A percentile compares a stretch with the other conserved stretches of the same genome.
phyloP scores from a whole-genome alignment of 2,888 invertebrate genomes.

The Pantelozetes paolii region DNA sequence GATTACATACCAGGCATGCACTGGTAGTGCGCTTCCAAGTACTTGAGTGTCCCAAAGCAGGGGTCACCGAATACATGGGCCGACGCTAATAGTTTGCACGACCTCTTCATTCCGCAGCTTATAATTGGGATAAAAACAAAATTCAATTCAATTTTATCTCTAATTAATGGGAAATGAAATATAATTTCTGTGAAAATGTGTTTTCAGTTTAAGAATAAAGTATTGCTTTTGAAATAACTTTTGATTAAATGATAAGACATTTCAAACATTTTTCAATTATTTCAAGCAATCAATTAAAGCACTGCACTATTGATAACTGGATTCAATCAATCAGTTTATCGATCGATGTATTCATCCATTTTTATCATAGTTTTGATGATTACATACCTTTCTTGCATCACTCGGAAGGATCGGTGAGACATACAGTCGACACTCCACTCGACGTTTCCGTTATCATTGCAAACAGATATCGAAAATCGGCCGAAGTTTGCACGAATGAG shows the following conservation, averaged over 20 bases:
- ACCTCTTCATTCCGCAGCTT: constrained; percentile 45
- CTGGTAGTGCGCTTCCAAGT: constrained; percentile 60
- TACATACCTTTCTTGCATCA: constrained; percentile 75
- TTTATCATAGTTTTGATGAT: background rate
- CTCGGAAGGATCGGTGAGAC: constrained; percentile 78
- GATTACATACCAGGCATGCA: constrained; percentile 51
- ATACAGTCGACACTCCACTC: constrained; percentile 96
- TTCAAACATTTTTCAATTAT: background rate
- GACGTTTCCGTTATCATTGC: constrained; percentile 89
- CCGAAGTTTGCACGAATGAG: constrained; percentile 91
- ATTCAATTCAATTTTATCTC: background rate
- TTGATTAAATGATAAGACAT: background rate
- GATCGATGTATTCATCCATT: background rate
- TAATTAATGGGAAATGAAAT: background rate
- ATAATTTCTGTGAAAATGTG: background rate
- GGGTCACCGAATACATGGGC: constrained; percentile 56
- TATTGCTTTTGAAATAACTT: no score
- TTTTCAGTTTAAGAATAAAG: no score
- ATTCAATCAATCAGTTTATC: background rate
- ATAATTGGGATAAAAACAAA: background rate
- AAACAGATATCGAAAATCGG: constrained; percentile 84
- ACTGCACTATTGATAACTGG: background rate
- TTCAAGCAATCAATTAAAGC: background rate
- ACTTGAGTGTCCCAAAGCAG: constrained; percentile 61
- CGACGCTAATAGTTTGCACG: constrained; percentile 49